Base-by-base conservation (phyloP, 2,113 vertebrate species). In the Pseudorectes ferrugineus region DNA sequence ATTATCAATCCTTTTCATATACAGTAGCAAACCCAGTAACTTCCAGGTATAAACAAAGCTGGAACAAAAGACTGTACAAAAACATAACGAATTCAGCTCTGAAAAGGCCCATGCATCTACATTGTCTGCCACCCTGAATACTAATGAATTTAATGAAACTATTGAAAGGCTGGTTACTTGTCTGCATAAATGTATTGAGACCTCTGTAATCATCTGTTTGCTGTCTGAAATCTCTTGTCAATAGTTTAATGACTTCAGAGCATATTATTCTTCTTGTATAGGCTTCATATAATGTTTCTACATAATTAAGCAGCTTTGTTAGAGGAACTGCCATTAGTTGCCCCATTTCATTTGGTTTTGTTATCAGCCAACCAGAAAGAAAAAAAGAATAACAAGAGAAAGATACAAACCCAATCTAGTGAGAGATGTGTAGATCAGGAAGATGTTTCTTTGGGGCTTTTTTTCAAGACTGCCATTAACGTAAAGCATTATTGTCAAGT, bases 271-370 rank as follows among this genome's bases (percentile, higher is more conserved):
- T 85, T 89, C 87, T 92, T 96, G 85, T 94, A 89, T 73, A 83
- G 92, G 80, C 94, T 96, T 93, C 95, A 94, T 91, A 97, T 93
- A 96, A 92, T 88, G 94, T 93, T 89, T 96, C 95, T 96, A 96
- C 94, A 93, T 96, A 97, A 97, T 96, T 96, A 96, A 97, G 75
- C 95, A 94, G 92, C 96, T 96, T 97, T 96, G 95, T 97, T 93
- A 92, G 88, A 94, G 88, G 88, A 96, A 82, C 88, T 76, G 94
- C 90, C 95, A 96, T 96, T 93, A 96, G 94, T 80, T 95, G 95
- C 93, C 92, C 85, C 72, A 80, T 94, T 97, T 97, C 43, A 92
- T 96, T 92, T 80, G 72, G 82, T 93, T 95, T 92, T 95, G 92
- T 96, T 93, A 89, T 86, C 88, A 94, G 65, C 75, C 88, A 90